phyloP scores from a whole-genome alignment of 1,140 invertebrate genomes.

The Uloborus diversus region DNA sequence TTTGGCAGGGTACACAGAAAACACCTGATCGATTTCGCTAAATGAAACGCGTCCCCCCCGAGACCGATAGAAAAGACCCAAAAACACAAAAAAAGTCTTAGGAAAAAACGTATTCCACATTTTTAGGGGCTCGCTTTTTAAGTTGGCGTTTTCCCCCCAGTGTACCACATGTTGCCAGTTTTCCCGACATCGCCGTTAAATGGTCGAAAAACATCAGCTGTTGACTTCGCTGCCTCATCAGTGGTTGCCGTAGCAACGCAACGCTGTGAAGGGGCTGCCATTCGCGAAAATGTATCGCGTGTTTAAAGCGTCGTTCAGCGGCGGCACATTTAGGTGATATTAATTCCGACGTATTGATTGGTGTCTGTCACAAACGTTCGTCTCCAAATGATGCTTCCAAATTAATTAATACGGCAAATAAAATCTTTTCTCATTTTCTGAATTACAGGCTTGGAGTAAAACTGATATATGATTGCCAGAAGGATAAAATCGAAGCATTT shows the following conservation, averaged over 20 bases:
- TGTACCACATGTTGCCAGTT: slow-evolving; percentile 25
- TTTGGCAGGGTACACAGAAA: neutral
- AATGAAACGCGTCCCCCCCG: slow-evolving; percentile 8
- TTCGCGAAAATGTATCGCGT: neutral
- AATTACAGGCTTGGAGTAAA: too few relatives aligned
- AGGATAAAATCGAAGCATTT: too few relatives aligned
- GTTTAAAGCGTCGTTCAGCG: neutral
- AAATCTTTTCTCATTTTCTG: too few relatives aligned
- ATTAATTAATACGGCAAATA: too few relatives aligned
- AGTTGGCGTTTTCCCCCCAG: neutral
- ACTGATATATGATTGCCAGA: too few relatives aligned
- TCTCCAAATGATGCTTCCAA: too few relatives aligned
- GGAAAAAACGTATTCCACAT: neutral
- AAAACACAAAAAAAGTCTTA: neutral
- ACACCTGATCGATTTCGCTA: slow-evolving; percentile 28
- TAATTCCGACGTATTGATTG: too few relatives aligned
- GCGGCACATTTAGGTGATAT: neutral
- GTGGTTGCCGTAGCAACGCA: slow-evolving; percentile 17
- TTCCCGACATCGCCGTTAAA: too few relatives aligned
- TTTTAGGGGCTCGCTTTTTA: neutral
- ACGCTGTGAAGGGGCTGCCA: neutral
- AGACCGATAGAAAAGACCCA: neutral
- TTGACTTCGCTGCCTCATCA: slow-evolving; percentile 37
- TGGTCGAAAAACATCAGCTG: slow-evolving; percentile 24
- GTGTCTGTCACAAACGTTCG: too few relatives aligned